These are phyloP conservation scores for Florisuga fusca DNA, from an alignment of 2,797 vertebrate species.

Conservation along the genomic window DNA sequence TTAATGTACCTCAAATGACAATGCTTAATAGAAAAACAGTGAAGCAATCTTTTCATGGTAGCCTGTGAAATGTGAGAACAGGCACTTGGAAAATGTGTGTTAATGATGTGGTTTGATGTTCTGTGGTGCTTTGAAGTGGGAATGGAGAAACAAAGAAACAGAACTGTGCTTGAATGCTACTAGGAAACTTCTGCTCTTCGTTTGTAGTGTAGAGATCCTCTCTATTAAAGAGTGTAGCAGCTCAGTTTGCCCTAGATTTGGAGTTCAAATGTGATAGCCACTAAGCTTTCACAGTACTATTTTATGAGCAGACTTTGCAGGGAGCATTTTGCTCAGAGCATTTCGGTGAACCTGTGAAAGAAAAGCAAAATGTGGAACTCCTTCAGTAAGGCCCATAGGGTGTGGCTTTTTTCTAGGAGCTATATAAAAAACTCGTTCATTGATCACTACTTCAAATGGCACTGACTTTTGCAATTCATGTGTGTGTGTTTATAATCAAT, in stretches of 20 bases:
- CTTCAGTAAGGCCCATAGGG: background rate
- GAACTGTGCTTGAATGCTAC: background rate
- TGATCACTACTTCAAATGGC: background rate
- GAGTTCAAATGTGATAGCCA: background rate
- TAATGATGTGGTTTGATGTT: constrained; percentile 44
- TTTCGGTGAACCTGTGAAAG: background rate
- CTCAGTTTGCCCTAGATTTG: background rate
- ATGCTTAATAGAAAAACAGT: background rate
- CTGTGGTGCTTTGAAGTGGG: background rate
- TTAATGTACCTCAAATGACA: background rate
- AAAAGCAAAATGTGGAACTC: background rate
- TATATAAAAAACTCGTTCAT: background rate
- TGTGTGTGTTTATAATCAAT: background rate
- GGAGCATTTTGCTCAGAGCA: background rate
- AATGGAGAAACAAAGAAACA: background rate
- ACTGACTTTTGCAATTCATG: background rate
- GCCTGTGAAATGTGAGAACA: background rate
- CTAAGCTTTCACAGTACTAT: background rate
- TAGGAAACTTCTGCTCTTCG: background rate
- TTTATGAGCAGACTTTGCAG: background rate
- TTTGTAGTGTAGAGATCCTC: background rate
- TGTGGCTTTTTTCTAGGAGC: background rate
- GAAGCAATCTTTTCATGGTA: background rate
- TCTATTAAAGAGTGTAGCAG: background rate
- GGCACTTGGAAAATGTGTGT: background rate